These are phyloP conservation scores for Xerus inauris DNA, from an alignment of 2,113 vertebrate genomes.

Conservation along the genomic window DNA sequence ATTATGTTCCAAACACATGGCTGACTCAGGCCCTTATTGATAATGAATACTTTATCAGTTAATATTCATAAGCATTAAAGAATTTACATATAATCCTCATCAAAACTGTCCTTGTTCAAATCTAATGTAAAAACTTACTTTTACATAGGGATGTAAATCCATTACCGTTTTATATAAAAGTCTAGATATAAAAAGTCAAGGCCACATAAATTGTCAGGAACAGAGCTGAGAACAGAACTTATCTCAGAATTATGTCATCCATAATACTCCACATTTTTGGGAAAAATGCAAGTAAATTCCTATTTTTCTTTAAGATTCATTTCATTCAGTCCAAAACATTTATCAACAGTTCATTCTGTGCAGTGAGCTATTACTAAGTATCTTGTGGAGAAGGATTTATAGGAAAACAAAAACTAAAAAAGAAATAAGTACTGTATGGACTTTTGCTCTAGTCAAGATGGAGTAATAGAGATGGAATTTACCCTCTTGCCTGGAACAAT, in stretches of 20 bases:
- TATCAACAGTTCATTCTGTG: background rate
- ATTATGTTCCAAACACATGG: background rate
- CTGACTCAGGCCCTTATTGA: background rate
- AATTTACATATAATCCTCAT: constrained; percentile 2
- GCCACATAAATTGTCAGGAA: background rate
- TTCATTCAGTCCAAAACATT: background rate
- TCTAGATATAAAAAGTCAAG: background rate
- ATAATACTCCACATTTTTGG: background rate
- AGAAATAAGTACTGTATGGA: background rate
- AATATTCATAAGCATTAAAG: background rate
- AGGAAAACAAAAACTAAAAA: background rate
- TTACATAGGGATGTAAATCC: background rate
- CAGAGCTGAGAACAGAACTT: background rate
- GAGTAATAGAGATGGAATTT: background rate
- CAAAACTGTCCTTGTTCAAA: background rate
- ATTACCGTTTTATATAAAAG: constrained; percentile 28
- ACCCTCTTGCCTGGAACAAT: background rate
- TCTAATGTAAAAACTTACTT: constrained; percentile 18
- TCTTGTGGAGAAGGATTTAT: background rate
- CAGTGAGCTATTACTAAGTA: background rate
- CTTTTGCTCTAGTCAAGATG: background rate
- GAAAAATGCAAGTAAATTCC: background rate
- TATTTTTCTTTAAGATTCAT: constrained; percentile 6
- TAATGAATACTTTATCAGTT: constrained; percentile 1
- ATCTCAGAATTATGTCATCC: background rate